phyloP scores from a whole-genome alignment of 2,797 vertebrate species.

The Carcharodon carcharias region DNA sequence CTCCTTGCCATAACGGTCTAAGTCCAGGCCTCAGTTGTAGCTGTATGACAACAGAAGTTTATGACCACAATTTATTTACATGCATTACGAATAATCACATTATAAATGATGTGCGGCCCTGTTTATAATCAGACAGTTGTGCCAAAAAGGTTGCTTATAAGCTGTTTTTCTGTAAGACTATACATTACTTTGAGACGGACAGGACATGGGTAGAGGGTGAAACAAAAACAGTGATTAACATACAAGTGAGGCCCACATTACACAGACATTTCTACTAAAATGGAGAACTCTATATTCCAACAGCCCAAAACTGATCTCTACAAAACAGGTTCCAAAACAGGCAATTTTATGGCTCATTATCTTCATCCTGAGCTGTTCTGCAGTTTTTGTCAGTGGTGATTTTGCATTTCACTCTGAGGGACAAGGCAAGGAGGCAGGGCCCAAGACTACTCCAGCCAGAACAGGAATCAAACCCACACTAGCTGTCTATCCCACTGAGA shows the following conservation, averaged over 20 bases:
- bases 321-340: neutral
- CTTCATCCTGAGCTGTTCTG: too few relatives aligned
- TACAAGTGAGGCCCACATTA: neutral
- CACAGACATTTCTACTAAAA: neutral
- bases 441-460: too few relatives aligned
- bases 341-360: too few relatives aligned
- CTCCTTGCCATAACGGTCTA: slow-evolving; percentile 52
- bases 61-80: neutral
- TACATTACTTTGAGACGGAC: neutral
- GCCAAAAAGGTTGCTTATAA: neutral
- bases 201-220: neutral
- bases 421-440: too few relatives aligned
- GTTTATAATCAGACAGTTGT: neutral
- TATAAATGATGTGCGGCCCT: neutral
- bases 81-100: neutral
- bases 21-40: slow-evolving; percentile 53
- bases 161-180: neutral
- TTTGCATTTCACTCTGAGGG: too few relatives aligned
- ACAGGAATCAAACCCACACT: too few relatives aligned
- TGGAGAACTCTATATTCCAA: neutral
- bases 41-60: slow-evolving; percentile 38
- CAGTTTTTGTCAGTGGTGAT: too few relatives aligned
- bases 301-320: too few relatives aligned
- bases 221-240: neutral
- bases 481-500: too few relatives aligned